These are phyloP conservation scores for Theristicus caerulescens DNA, from an alignment of 2,113 vertebrate species.

Conservation along the genomic window DNA sequence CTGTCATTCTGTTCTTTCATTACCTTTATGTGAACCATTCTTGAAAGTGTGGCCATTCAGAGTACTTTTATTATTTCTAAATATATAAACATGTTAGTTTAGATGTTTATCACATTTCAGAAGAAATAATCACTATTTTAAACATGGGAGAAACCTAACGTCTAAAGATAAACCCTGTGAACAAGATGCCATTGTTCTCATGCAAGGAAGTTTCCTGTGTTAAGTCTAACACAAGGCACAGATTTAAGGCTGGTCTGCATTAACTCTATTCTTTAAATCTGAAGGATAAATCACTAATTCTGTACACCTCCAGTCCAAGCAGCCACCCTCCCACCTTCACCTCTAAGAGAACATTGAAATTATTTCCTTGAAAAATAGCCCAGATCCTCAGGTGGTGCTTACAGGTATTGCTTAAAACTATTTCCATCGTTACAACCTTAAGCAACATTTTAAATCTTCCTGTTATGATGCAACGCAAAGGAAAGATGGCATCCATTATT, in stretches of 20 bases:
- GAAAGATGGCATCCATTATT: constrained; percentile 6
- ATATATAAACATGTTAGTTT: not conserved
- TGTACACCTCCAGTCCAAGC: not conserved
- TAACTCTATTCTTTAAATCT: not conserved
- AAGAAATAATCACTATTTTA: not conserved
- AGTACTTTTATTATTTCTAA: not conserved
- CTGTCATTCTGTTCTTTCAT: not conserved
- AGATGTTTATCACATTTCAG: not conserved
- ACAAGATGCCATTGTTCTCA: not conserved
- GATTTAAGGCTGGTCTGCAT: not conserved
- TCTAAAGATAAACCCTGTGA: not conserved
- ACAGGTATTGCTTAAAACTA: not conserved
- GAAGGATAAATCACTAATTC: not conserved
- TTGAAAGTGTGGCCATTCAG: not conserved
- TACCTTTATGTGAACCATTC: not conserved
- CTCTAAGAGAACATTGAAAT: not conserved
- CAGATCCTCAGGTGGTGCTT: not conserved
- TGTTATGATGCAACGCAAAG: not conserved
- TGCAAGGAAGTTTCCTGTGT: not conserved
- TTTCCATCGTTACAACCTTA: not conserved
- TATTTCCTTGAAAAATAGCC: not conserved
- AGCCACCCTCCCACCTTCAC: not conserved
- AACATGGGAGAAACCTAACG: not conserved
- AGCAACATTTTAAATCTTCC: not conserved
- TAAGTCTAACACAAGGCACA: not conserved